Base-by-base conservation (phyloP, 1,140 invertebrate species). In the Trichonephila clavipes region DNA sequence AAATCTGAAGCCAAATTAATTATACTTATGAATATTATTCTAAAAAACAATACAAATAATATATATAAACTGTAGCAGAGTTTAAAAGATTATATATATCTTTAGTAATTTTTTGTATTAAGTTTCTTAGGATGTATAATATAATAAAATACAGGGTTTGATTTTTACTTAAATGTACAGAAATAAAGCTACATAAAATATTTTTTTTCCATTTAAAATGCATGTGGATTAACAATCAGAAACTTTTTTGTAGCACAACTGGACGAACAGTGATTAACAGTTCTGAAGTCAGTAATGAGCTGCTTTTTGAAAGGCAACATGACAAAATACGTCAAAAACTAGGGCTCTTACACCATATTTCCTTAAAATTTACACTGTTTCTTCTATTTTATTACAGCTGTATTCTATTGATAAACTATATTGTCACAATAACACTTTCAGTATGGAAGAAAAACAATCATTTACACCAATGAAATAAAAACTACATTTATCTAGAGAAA, bases 251-350 rank as follows among this genome's bases (percentile, higher is more conserved):
- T 34, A 77, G 72, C 72, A 77, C 72, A 77, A 34, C 24, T 77
- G 72, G 72, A 77, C 72, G 72, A 64, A 64, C 62, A 64, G 62
- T 64, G 62, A 77, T 77, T 77, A 77, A 77, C 72, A 77, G 72
- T 77, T 77, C 72, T 77, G 72, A 34, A 77, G 72, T 77, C 72
- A 34, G 72, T 77, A 40, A 77, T 77, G 72, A 77, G 72, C 72
- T 77, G 72, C 62, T 88, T 64, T 88, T 64, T 58, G 34, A 88
- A 77, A 89, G 88, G 88, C 88, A 89, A 72, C 66, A 58, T 58
- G 88, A 89, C 88, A 89, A 89, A 89, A 89, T 89, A 89, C 66
- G n/a, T 89, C 88, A 72, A 89, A 89, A 89, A 89, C 88, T 89
- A 89, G 64, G 40, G 62, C 51, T 89, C 59, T 89, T 72, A 21